Evolutionary conservation across 2,888 invertebrate genomes (phyloP).

Genomic region (Pyrrhosoma nymphula): DNA sequence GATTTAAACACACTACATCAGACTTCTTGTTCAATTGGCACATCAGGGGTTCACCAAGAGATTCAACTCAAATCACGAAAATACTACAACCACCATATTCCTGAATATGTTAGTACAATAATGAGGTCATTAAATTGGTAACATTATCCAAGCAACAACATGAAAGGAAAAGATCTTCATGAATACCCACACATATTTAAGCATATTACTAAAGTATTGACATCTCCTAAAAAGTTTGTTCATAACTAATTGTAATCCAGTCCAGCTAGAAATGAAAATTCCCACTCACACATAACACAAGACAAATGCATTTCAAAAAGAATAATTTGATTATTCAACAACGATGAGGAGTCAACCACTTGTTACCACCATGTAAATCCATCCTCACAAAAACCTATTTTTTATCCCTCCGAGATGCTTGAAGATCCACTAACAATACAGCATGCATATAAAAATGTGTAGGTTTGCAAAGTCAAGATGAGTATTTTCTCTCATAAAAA

Average conservation of each 20-base stretch:
- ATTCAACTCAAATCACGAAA: not conserved
- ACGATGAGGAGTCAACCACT: not conserved
- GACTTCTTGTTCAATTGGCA: not conserved
- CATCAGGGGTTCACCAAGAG: not conserved
- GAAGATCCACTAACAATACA: not conserved
- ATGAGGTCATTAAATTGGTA: conserved; percentile 3
- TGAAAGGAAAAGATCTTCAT: not conserved
- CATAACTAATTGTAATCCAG: not conserved
- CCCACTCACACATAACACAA: not conserved
- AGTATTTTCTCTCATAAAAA: not conserved
- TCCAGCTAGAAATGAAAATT: not conserved
- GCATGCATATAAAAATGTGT: conserved; percentile 28
- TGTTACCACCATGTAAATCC: not conserved
- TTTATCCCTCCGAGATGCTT: not conserved
- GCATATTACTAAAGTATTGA: not conserved
- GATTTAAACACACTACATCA: not conserved
- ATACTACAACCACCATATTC: not conserved
- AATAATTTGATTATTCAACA: not conserved
- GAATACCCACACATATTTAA: not conserved
- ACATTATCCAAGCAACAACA: not conserved
- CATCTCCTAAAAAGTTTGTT: not conserved
- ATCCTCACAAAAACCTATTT: not conserved
- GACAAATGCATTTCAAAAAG: not conserved
- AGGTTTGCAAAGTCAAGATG: not conserved
- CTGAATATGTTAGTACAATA: conserved; percentile 30